Evolutionary conservation across 2,113 vertebrate species (phyloP).

Genomic region (Oryzias woworae): DNA sequence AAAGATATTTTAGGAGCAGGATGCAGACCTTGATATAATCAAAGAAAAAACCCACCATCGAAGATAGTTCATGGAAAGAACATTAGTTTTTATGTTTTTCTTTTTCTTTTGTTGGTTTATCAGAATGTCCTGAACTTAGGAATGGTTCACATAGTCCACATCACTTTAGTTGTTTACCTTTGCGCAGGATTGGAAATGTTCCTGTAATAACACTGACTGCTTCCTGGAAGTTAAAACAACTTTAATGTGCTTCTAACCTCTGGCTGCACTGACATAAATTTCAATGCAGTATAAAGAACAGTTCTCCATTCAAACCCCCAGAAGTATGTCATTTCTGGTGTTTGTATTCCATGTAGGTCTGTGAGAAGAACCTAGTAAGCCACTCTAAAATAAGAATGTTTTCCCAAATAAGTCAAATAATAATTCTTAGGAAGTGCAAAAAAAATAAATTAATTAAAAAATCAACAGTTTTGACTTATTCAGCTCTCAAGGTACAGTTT

Average conservation of each 20-base stretch:
- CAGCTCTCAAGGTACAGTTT: neutral
- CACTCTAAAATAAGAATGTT: neutral
- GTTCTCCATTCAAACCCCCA: neutral
- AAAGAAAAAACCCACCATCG: too few relatives aligned
- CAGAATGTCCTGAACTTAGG: neutral
- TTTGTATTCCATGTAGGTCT: neutral
- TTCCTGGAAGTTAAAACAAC: constrained; percentile 21
- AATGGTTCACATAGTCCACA: neutral
- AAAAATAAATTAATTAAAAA: neutral
- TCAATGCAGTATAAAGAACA: constrained; percentile 1
- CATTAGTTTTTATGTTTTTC: too few relatives aligned
- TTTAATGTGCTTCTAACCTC: constrained; percentile 12
- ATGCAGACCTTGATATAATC: too few relatives aligned
- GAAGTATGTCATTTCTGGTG: neutral
- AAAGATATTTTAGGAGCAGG: too few relatives aligned
- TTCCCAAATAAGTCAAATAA: constrained; percentile 1
- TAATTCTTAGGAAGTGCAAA: neutral
- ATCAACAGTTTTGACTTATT: neutral
- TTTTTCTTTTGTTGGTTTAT: too few relatives aligned
- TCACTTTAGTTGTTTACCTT: neutral
- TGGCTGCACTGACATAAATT: neutral
- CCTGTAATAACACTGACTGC: neutral
- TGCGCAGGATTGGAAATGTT: neutral
- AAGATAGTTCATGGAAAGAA: too few relatives aligned
- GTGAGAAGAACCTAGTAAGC: neutral